A percentile compares a stretch with the other conserved stretches of the same genome.
These are phyloP conservation scores for Luidia sarsii DNA, from an alignment of 53 echinoderm and acorn worm genomes.

Conservation along the genomic window DNA sequence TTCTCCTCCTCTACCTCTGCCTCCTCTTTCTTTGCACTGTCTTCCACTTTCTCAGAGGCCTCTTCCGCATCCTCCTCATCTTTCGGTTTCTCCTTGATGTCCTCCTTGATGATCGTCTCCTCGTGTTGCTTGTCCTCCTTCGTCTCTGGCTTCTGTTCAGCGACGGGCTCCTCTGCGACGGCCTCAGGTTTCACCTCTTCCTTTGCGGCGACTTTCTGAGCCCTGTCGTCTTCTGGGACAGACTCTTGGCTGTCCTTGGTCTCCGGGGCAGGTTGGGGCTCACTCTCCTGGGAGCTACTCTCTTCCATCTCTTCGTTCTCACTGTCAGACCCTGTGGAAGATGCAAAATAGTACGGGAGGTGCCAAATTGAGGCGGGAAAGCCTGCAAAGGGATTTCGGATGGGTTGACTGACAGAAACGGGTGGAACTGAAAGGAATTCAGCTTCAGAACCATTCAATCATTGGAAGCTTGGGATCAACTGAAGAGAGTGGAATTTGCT, in stretches of 20 bases:
- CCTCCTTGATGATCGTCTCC: constrained; percentile 26
- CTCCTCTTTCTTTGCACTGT: constrained; percentile 11
- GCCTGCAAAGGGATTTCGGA: not conserved
- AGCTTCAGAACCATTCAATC: too few species aligned
- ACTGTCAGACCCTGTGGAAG: constrained; percentile 72
- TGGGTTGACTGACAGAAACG: too few species aligned
- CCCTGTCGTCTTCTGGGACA: constrained; percentile 44
- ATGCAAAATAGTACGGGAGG: too few species aligned
- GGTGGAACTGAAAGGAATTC: too few species aligned
- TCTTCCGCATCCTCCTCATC: constrained; percentile 28
- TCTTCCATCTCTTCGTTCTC: constrained; percentile 59
- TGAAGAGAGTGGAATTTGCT: too few species aligned
- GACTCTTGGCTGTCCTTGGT: constrained; percentile 19
- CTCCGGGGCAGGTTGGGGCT: constrained; percentile 26
- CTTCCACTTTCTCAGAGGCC: constrained; percentile 18
- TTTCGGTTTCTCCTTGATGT: constrained; percentile 3
- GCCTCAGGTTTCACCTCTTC: constrained; percentile 40
- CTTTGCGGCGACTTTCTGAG: constrained; percentile 31
- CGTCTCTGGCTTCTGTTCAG: too few species aligned
- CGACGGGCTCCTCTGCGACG: constrained; percentile 40
- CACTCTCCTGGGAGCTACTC: constrained; percentile 45
- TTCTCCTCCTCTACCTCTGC: not conserved
- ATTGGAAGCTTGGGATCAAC: too few species aligned
- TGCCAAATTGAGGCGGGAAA: not conserved
- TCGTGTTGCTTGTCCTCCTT: constrained; percentile 33